A percentile compares a stretch with the other conserved stretches of the same genome.
Evolutionary conservation across 2,888 invertebrate species (phyloP).

Genomic region (Macrostomum cliftonense): DNA sequence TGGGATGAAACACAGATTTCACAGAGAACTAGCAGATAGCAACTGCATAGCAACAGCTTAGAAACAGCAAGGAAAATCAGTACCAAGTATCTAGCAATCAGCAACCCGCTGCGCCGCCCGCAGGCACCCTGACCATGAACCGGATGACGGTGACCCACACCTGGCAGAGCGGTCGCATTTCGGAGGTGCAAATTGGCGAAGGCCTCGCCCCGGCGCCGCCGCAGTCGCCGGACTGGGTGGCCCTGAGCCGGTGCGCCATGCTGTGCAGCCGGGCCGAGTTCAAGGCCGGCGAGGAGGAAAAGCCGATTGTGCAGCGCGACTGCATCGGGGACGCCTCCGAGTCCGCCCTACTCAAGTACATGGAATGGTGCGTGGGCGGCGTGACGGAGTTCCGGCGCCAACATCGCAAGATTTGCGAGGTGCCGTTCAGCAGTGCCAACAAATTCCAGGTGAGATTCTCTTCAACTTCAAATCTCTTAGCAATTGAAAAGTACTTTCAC

Average conservation of each 20-base stretch:
- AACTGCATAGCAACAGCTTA: no score
- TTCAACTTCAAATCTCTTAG: no score
- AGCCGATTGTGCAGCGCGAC: neutral
- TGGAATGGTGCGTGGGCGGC: slow-evolving; percentile 52
- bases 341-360: slow-evolving; percentile 60
- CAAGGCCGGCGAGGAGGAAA: slow-evolving; percentile 9
- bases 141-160: slow-evolving; percentile 14
- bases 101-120: no score
- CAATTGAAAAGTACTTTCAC: neutral
- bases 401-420: slow-evolving; percentile 44
- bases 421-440: neutral
- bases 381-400: slow-evolving; percentile 61
- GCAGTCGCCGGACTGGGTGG: neutral
- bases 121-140: slow-evolving; percentile 13
- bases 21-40: no score
- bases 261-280: slow-evolving; percentile 15
- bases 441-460: slow-evolving; percentile 1
- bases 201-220: neutral
- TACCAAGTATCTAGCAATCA: no score
- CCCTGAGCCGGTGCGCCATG: slow-evolving; percentile 12
- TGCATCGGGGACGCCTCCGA: slow-evolving; percentile 62
- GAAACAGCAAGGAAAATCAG: no score
- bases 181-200: slow-evolving; percentile 9
- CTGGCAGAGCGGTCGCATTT: slow-evolving; percentile 12
- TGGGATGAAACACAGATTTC: no score